Conservation (phyloP, 2,797 vertebrate genomes). For the Megaceryle alcyon region DNA sequence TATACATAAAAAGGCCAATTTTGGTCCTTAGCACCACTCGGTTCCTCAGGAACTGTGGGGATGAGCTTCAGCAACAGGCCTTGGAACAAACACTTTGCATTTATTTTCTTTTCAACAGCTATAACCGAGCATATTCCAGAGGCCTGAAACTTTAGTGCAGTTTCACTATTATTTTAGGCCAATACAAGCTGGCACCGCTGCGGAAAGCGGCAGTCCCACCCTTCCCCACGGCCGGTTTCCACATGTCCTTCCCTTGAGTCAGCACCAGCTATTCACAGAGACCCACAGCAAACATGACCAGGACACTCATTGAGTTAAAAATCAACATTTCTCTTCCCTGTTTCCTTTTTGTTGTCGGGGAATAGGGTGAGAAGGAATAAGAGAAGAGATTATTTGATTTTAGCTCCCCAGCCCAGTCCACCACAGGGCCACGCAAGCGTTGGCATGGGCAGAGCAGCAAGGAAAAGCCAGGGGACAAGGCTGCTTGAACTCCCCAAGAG, state of each 20-base stretch:
- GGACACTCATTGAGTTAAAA: background rate
- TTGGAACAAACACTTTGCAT: background rate
- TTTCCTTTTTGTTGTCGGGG: background rate
- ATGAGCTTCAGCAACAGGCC: background rate
- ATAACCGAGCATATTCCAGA: background rate
- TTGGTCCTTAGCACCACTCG: background rate
- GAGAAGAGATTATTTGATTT: background rate
- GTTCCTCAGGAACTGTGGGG: background rate
- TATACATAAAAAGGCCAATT: background rate
- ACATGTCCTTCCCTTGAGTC: slow-evolving; percentile 37
- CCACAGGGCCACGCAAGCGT: background rate
- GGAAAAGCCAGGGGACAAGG: background rate
- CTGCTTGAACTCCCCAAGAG: background rate
- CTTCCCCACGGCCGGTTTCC: slow-evolving; percentile 3
- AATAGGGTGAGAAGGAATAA: background rate
- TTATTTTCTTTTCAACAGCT: background rate
- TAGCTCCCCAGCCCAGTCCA: background rate
- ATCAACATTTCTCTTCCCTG: background rate
- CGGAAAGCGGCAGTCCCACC: background rate
- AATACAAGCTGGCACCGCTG: background rate
- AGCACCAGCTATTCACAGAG: background rate
- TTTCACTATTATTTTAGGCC: slow-evolving; percentile 4
- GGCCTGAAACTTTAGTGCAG: background rate
- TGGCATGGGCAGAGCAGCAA: background rate
- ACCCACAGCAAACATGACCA: background rate